phyloP scores from a whole-genome alignment of 2,797 vertebrate genomes.

The Holocentrus rufus region DNA sequence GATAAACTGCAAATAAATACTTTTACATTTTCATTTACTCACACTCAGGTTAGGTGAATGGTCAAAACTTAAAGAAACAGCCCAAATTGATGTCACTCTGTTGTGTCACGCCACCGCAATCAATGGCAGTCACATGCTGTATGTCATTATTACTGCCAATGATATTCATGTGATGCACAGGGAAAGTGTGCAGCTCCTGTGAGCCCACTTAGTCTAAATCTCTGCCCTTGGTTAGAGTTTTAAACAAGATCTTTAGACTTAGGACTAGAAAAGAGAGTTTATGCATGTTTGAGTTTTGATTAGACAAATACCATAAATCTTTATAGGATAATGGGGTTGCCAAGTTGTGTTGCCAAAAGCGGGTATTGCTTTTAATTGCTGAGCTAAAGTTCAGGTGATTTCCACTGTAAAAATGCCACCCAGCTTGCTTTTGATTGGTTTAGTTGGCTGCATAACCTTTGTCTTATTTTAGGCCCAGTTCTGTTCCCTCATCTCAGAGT shows the following conservation, averaged over 20 bases:
- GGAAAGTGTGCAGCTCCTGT: not conserved
- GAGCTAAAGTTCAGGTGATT: constrained; percentile 32
- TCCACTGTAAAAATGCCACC: too few species aligned
- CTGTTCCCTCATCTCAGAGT: constrained; percentile 1
- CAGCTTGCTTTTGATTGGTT: constrained; percentile 16
- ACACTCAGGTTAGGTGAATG: not conserved
- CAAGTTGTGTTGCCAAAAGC: too few species aligned
- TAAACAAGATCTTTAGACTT: not conserved
- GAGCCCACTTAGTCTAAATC: not conserved
- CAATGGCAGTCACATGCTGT: constrained; percentile 6
- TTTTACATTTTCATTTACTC: not conserved
- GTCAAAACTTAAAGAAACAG: not conserved
- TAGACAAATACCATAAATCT: not conserved
- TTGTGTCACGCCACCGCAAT: constrained; percentile 17
- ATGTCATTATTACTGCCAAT: not conserved
- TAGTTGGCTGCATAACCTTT: not conserved
- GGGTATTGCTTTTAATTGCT: not conserved
- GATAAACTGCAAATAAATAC: not conserved
- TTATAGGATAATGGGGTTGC: too few species aligned
- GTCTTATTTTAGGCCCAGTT: not conserved
- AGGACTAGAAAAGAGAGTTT: not conserved
- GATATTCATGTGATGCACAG: constrained; percentile 16
- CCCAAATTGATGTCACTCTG: constrained; percentile 4
- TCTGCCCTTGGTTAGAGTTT: constrained; percentile 1
- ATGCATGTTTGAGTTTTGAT: constrained; percentile 3